Percentiles rank a stretch among this genome's conserved stretches.
phyloP scores from a whole-genome alignment of 2,113 vertebrate genomes.

The Phoenicopterus ruber region DNA sequence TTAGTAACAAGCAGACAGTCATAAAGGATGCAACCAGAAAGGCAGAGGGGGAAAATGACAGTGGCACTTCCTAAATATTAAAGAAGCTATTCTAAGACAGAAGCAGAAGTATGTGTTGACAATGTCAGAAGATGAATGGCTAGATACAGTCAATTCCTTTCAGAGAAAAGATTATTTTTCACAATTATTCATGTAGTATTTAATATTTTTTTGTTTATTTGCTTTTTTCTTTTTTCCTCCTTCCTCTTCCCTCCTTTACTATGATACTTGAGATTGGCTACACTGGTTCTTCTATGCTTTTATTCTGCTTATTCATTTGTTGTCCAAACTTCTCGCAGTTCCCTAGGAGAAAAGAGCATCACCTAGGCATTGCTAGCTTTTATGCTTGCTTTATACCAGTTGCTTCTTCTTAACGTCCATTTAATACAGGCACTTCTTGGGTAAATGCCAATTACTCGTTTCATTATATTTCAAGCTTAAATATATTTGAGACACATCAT shows the following conservation, averaged over 20 bases:
- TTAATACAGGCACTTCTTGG: not conserved
- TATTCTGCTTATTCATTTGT: not conserved
- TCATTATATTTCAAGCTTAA: not conserved
- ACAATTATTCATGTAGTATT: not conserved
- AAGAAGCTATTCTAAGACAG: not conserved
- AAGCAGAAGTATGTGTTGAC: not conserved
- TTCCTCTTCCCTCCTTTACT: not conserved
- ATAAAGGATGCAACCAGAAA: not conserved
- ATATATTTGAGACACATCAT: not conserved
- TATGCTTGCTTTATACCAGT: not conserved
- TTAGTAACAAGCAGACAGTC: slow-evolving; percentile 37
- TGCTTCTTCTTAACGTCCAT: not conserved
- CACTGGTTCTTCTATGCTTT: not conserved
- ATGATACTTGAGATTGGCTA: not conserved
- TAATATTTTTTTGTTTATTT: not conserved
- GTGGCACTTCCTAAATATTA: slow-evolving; percentile 10
- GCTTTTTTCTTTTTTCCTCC: not conserved
- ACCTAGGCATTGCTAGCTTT: not conserved
- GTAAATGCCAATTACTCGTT: not conserved
- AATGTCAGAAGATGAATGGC: not conserved
- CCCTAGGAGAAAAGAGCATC: not conserved
- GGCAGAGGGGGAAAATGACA: not conserved
- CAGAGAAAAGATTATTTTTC: not conserved
- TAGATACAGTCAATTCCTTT: not conserved
- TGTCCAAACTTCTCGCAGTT: not conserved